A percentile compares a stretch with the other conserved stretches of the same genome.
Evolutionary conservation across 2,113 vertebrate species (phyloP).

Genomic region (Rutilus rutilus): DNA sequence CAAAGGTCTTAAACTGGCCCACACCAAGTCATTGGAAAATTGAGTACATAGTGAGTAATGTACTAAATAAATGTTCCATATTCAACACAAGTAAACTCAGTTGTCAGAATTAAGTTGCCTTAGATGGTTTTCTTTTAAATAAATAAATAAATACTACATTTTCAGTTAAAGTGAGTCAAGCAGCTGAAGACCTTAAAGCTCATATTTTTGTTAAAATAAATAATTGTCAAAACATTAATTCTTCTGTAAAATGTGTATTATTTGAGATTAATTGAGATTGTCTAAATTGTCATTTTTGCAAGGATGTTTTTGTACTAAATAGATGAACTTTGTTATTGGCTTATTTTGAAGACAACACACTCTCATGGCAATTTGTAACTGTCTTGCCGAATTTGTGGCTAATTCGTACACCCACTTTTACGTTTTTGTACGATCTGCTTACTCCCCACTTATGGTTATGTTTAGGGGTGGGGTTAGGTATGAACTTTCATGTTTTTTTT

Average conservation of each 20-base stretch:
- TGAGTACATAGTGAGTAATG: not conserved
- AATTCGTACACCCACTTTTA: not conserved
- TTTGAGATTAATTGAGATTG: not conserved
- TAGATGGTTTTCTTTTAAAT: no score
- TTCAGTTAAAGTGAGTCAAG: no score
- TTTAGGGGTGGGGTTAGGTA: not conserved
- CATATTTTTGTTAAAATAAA: no score
- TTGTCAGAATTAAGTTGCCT: not conserved
- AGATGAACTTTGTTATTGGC: not conserved
- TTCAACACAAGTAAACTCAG: not conserved
- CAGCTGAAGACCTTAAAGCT: not conserved
- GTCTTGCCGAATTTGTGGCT: not conserved
- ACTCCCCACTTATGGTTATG: not conserved
- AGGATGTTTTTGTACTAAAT: not conserved
- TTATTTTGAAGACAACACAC: not conserved
- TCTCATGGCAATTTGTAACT: not conserved
- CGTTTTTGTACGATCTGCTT: not conserved
- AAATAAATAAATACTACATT: no score
- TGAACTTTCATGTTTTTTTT: not conserved
- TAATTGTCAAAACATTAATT: not conserved
- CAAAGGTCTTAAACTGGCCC: slow-evolving; percentile 38
- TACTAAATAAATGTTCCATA: not conserved
- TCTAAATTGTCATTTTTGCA: not conserved
- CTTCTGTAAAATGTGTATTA: not conserved
- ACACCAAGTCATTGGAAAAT: slow-evolving; percentile 55